phyloP scores from a whole-genome alignment of 2,888 invertebrate genomes.

The Brachypterus glaber region DNA sequence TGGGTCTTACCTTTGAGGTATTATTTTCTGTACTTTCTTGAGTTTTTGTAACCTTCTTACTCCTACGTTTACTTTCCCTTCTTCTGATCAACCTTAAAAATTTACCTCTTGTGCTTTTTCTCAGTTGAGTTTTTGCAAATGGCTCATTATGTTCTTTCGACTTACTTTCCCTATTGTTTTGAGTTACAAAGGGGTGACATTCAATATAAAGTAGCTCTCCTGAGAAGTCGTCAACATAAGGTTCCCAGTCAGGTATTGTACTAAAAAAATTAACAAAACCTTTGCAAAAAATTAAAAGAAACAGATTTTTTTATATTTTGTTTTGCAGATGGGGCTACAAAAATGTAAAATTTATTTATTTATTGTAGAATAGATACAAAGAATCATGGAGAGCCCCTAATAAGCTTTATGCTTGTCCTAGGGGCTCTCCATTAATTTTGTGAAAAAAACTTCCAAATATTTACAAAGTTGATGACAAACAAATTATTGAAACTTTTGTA shows the following conservation, averaged over 20 bases:
- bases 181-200: constrained; percentile 42
- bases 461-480: too few relatives aligned
- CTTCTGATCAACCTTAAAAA: constrained; percentile 45
- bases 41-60: constrained; percentile 33
- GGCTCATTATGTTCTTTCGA: constrained; percentile 22
- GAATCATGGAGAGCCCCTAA: too few relatives aligned
- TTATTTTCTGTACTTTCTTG: constrained; percentile 25
- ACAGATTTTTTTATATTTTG: background rate
- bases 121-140: constrained; percentile 35
- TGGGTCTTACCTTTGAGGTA: constrained; percentile 26
- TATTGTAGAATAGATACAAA: too few relatives aligned
- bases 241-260: constrained; percentile 61
- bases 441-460: too few relatives aligned
- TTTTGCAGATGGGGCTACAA: too few relatives aligned
- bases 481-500: too few relatives aligned
- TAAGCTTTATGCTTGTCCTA: too few relatives aligned
- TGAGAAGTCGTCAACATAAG: constrained; percentile 49
- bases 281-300: constrained; percentile 5
- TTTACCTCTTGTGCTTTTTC: constrained; percentile 42
- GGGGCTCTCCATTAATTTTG: too few relatives aligned
- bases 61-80: constrained; percentile 44
- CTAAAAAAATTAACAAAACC: constrained; percentile 33
- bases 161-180: constrained; percentile 27
- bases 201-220: constrained; percentile 61
- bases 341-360: too few relatives aligned